A percentile compares a stretch with the other conserved stretches of the same genome.
Conservation (phyloP, 2,888 invertebrate genomes). For the Eulithis testata region DNA sequence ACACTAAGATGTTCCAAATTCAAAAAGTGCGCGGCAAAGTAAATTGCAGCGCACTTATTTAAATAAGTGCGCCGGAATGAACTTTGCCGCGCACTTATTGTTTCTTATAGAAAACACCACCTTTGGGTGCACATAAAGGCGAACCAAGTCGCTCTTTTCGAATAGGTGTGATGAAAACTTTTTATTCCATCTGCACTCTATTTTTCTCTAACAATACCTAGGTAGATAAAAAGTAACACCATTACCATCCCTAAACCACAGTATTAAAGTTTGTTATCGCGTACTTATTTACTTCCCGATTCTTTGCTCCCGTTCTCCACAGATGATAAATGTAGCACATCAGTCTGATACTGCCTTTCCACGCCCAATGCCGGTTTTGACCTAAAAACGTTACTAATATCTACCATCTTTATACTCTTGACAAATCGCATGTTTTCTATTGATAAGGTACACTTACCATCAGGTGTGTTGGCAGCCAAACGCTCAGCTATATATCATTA, state of each 20-base stretch:
- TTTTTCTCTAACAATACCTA: slow-evolving; percentile 1
- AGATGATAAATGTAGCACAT: slow-evolving; percentile 33
- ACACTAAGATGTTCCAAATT: no score
- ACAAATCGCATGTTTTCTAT: slow-evolving; percentile 6
- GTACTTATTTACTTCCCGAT: background rate
- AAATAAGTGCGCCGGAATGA: no score
- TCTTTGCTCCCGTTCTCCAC: slow-evolving; percentile 16
- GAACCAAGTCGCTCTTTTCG: no score
- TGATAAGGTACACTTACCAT: no score
- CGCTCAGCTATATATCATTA: no score
- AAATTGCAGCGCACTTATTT: no score
- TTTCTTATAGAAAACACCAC: no score
- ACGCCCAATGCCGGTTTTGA: slow-evolving; percentile 20
- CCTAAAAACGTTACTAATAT: slow-evolving; percentile 20
- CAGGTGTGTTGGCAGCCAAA: no score
- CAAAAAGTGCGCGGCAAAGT: no score
- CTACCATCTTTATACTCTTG: slow-evolving; percentile 4
- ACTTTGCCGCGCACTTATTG: no score
- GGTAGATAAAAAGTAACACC: background rate
- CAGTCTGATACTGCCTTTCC: slow-evolving; percentile 22
- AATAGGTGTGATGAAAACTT: no score
- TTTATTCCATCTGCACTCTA: background rate
- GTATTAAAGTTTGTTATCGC: slow-evolving; percentile 20
- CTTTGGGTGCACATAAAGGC: no score
- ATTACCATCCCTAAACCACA: slow-evolving; percentile 9